phyloP scores from a whole-genome alignment of 2,113 vertebrate genomes.

The Turnix velox region DNA sequence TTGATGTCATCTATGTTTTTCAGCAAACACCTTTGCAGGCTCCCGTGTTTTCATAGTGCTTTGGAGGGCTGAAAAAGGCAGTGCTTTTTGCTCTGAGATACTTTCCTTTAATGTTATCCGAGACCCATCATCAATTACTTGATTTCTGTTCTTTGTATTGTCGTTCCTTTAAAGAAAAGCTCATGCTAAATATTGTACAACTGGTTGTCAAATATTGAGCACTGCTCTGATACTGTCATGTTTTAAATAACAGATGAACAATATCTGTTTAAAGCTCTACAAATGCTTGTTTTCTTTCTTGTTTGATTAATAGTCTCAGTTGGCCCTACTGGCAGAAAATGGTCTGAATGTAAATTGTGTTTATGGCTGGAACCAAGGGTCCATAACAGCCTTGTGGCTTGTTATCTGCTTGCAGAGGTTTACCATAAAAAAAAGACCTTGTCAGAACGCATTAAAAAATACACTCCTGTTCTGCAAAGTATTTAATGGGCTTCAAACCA shows the following conservation, averaged over 20 bases:
- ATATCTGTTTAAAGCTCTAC: constrained; percentile 21
- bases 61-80: background rate
- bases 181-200: constrained; percentile 34
- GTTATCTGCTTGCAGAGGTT: constrained; percentile 14
- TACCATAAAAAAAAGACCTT: background rate
- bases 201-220: constrained; percentile 17
- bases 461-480: background rate
- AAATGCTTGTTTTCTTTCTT: constrained; percentile 48
- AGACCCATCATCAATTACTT: background rate
- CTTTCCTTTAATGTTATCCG: background rate
- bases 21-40: background rate
- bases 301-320: constrained; percentile 53
- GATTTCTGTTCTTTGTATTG: background rate
- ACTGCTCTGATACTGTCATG: background rate
- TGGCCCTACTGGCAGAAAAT: constrained; percentile 33
- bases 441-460: constrained; percentile 14
- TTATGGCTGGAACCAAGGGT: constrained; percentile 30
- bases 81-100: background rate
- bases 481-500: background rate
- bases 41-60: fast-evolving
- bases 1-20: constrained; percentile 25
- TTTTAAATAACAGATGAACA: constrained; percentile 35
- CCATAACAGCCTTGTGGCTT: background rate
- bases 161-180: background rate
- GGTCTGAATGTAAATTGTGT: constrained; percentile 42